Percentiles rank a stretch among this genome's conserved stretches.
These are phyloP conservation scores for Erinaceus europaeus DNA, from an alignment of 2,113 vertebrate species.

Conservation along the genomic window DNA sequence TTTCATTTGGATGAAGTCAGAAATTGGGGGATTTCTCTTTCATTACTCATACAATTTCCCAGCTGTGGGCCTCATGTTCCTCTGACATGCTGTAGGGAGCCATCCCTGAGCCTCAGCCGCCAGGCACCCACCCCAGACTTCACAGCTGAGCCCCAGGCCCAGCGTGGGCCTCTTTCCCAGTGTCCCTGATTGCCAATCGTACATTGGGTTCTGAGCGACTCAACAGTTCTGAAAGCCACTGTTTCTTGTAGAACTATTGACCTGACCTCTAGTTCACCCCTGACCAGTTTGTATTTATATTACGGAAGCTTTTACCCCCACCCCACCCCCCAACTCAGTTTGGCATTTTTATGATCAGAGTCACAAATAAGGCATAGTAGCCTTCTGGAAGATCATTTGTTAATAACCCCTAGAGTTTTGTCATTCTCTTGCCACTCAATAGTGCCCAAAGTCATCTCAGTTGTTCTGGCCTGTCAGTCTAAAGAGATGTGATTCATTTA, in stretches of 20 bases:
- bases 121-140: background rate
- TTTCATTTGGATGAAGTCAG: conserved; percentile 71
- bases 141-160: background rate
- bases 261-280: background rate
- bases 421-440: background rate
- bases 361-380: background rate
- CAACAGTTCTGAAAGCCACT: background rate
- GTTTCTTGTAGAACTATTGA: background rate
- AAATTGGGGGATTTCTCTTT: conserved; percentile 5
- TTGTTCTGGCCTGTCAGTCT: background rate
- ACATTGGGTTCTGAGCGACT: background rate
- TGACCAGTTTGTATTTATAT: background rate
- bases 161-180: background rate
- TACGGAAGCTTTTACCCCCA: background rate
- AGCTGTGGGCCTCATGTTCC: conserved; percentile 51
- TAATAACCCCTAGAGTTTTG: background rate
- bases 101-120: background rate
- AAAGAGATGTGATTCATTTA: conserved; percentile 15
- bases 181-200: background rate
- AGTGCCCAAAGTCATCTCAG: background rate
- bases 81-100: background rate
- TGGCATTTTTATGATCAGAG: background rate
- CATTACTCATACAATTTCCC: conserved; percentile 48
- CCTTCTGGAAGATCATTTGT: conserved; percentile 10
- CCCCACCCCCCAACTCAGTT: background rate